These are phyloP conservation scores for Allolobophora icterica DNA, from an alignment of 2,888 invertebrate genomes.

Conservation along the genomic window DNA sequence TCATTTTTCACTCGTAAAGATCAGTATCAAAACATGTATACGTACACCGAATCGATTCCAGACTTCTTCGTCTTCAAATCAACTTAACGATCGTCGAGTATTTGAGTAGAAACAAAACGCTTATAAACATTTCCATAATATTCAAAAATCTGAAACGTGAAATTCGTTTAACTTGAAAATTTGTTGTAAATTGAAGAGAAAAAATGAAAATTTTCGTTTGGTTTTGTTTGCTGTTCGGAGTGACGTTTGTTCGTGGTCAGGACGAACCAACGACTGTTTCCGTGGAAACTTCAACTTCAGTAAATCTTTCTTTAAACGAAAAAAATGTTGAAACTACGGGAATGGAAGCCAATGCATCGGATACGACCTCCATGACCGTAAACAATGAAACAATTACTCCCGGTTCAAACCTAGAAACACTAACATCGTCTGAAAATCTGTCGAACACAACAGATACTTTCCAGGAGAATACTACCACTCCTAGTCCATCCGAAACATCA, in stretches of 20 bases:
- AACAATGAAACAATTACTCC: background rate
- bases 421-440: background rate
- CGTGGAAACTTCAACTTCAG: background rate
- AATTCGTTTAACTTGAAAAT: background rate
- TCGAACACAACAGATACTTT: background rate
- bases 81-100: constrained; percentile 17
- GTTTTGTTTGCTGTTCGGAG: background rate
- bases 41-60: background rate
- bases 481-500: background rate
- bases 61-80: background rate
- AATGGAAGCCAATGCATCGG: background rate
- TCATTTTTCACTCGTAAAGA: background rate
- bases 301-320: background rate
- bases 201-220: background rate
- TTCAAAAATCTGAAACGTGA: background rate
- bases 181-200: background rate
- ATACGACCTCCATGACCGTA: background rate
- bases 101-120: background rate
- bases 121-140: background rate
- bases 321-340: background rate
- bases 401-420: background rate
- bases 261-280: background rate
- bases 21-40: background rate
- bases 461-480: background rate
- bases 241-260: background rate